Percentiles rank a stretch among this genome's conserved stretches.
Conservation (phyloP, 2,113 vertebrate genomes). For the Callaeas wilsoni region DNA sequence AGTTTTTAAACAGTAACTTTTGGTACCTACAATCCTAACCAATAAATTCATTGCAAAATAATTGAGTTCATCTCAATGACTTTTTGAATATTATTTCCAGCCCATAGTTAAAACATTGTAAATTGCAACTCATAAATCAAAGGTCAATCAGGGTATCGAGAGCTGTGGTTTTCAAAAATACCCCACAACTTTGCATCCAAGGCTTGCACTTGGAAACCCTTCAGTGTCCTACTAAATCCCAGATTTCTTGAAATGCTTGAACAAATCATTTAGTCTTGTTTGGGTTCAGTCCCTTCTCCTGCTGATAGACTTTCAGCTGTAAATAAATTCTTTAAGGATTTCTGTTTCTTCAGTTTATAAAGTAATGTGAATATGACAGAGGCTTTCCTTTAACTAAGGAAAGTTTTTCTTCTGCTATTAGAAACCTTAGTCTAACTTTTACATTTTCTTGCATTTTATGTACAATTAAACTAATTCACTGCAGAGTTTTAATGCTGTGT, state of each 20-base stretch:
- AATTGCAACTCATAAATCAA: background rate
- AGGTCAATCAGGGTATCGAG: background rate
- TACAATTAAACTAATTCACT: conserved; percentile 45
- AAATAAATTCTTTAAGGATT: background rate
- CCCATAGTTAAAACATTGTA: background rate
- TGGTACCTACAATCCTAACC: background rate
- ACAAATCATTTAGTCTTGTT: background rate
- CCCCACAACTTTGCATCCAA: background rate
- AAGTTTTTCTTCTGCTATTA: background rate
- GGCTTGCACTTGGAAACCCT: background rate
- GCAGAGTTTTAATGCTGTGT: conserved; percentile 32
- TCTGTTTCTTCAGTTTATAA: background rate
- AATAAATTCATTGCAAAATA: background rate
- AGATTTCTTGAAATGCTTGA: background rate
- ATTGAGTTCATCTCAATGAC: background rate
- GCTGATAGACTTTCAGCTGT: background rate
- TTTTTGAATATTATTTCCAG: background rate
- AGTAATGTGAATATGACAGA: background rate
- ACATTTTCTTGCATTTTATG: background rate
- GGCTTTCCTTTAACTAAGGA: background rate
- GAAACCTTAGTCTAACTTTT: background rate
- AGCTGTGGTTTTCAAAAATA: background rate
- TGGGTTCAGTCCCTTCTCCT: background rate
- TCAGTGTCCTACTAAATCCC: background rate
- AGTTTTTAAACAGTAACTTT: background rate